A percentile compares a stretch with the other conserved stretches of the same genome.
These are phyloP conservation scores for Tiaroga cobitis DNA, from an alignment of 2,797 vertebrate genomes.

Conservation along the genomic window DNA sequence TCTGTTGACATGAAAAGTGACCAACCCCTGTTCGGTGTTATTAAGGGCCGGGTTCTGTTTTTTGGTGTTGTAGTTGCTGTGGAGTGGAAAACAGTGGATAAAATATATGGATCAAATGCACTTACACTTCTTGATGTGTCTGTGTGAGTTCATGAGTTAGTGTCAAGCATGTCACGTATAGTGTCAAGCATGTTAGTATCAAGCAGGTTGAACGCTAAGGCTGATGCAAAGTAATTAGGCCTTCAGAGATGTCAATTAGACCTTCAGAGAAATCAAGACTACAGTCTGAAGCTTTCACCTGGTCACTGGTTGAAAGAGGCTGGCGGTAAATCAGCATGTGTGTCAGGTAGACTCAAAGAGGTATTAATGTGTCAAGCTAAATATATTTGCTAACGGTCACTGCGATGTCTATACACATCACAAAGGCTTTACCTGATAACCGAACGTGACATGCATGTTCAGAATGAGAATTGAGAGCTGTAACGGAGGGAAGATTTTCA, in stretches of 20 bases:
- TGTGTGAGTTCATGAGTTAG: slow-evolving; percentile 18
- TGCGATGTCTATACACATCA: slow-evolving; percentile 1
- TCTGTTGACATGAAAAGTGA: neutral
- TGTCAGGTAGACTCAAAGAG: slow-evolving; percentile 39
- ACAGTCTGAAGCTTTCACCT: slow-evolving; percentile 44
- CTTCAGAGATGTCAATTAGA: slow-evolving; percentile 32
- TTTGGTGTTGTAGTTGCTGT: neutral
- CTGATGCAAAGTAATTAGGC: slow-evolving; percentile 55
- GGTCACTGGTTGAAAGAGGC: slow-evolving; percentile 26
- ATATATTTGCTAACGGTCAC: slow-evolving; percentile 21
- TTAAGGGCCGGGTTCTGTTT: neutral
- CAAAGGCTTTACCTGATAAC: slow-evolving; percentile 4
- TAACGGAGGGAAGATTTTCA: neutral
- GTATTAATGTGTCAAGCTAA: slow-evolving; percentile 43
- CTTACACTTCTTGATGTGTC: neutral
- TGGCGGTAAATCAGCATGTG: slow-evolving; percentile 10
- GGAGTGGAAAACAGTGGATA: neutral
- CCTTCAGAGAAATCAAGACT: slow-evolving; percentile 13
- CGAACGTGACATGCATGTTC: neutral
- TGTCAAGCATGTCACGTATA: slow-evolving; percentile 27
- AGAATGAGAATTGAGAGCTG: neutral
- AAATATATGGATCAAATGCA: neutral
- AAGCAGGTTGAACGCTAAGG: neutral
- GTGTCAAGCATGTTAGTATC: neutral
- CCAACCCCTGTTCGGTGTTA: neutral